Evolutionary conservation across 2,797 vertebrate species (phyloP), one percentile per base, ranked within the genome.

Genomic region (Tolypeutes matacus): DNA sequence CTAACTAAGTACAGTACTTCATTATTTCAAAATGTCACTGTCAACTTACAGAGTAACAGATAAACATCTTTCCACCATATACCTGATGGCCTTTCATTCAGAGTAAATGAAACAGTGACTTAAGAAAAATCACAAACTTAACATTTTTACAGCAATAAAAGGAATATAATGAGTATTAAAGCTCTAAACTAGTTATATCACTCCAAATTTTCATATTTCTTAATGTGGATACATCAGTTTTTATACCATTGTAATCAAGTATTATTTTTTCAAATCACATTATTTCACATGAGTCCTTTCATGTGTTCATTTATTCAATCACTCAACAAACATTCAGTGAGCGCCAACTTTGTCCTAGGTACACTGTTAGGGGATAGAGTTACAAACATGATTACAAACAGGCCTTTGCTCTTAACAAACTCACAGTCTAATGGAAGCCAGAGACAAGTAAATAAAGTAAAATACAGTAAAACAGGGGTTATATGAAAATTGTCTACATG

Each of bases 11-110:
- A 97, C 72, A 96, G 97, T 96, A 96, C 91, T 98, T 98, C 96
- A 98, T 97, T 98, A 98, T 96, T 98, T 98, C 39, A 95, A 98
- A 98, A 98, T 98, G 97, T 98, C 98, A 98, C 62, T 98, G 96
- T 97, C 97, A 98, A 96, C 97, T 98, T 98, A 97, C 0, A 98
- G 94, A 98, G 97, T 98, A 98, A 97, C 97, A 98, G 96, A 98
- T 96, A 98, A 98, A 98, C 95, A 98, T 97, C 95, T 97, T 97
- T 97, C 89, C 73, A 92, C 46, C 95, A 93, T 84, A 81, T 42
- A 95, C 29, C 49, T 93, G 60, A 56, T 56, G 97, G 94, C 95
- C 85, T 91, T 96, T 97, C 60, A 89, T 94, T 95, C 91, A 94
- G 20, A 88, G 86, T 77, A 97, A 97, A 4, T 92, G 95, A 97